phyloP scores from a whole-genome alignment of 2,113 vertebrate genomes.

The Hemichromis elongatus region DNA sequence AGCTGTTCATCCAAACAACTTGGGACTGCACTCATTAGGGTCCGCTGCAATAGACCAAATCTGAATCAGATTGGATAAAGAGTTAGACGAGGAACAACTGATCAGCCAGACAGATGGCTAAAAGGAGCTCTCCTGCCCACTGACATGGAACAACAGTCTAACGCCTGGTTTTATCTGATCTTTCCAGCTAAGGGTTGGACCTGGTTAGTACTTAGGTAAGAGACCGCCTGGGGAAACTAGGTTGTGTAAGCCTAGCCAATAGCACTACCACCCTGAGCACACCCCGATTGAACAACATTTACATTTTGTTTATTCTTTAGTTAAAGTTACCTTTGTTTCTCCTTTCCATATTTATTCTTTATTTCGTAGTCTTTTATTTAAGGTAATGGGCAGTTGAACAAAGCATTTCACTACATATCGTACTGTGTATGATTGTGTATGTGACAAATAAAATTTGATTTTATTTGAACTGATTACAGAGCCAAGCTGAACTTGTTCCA shows the following conservation, averaged over 20 bases:
- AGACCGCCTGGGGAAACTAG: accelerated
- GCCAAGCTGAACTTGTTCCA: too few species aligned
- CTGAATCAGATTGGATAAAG: background rate
- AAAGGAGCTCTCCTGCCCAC: background rate
- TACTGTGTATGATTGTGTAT: too few species aligned
- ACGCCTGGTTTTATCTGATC: background rate
- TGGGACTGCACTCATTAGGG: background rate
- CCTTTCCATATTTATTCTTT: too few species aligned
- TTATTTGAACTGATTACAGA: too few species aligned
- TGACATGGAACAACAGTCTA: background rate
- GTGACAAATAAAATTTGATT: too few species aligned
- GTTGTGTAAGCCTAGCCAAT: background rate
- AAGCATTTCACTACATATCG: too few species aligned
- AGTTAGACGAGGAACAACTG: background rate
- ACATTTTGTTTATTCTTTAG: too few species aligned
- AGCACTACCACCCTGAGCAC: background rate
- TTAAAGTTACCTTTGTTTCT: too few species aligned
- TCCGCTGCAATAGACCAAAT: background rate
- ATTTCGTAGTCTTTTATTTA: too few species aligned
- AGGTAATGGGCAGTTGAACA: too few species aligned
- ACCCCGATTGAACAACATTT: accelerated
- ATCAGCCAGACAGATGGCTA: background rate
- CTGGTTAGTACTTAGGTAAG: background rate
- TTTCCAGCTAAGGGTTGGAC: background rate
- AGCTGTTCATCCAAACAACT: background rate